Base-by-base conservation (phyloP, 2,888 invertebrate genomes). In the Oscheius myriophilus region DNA sequence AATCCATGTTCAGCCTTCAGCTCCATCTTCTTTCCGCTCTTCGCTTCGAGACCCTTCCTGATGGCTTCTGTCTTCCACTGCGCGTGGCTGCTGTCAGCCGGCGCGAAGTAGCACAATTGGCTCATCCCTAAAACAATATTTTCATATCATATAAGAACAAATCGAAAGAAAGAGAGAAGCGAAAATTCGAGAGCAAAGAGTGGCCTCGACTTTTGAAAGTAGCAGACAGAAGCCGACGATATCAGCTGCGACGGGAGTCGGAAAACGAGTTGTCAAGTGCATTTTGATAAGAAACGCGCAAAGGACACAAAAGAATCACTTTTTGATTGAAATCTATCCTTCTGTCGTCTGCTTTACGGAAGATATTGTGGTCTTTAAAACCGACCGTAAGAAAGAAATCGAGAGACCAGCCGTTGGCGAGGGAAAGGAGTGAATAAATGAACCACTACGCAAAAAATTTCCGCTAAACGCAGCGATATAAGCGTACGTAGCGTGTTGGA, bases 1-100 rank as follows among this genome's bases (percentile, higher is more conserved):
- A 61, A 74, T 23, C 71, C 69, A 51, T 68, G 67, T 49, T 74
- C 74, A 0, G 68, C 55, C 7, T 58, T 63, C 52, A 71, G 18
- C 16, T 67, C 45, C 12, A 69, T n/a, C 45, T 51, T 46, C 23
- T 41, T 12, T 12, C 53, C 53, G 25, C 26, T 45, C 42, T 57
- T 67, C 53, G 57, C 64, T 46, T 21, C 39, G 23, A 73, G 69
- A 55, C 68, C 67, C 11, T 26, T 12, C 33, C 55, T 42, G 49
- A 71, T 57, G n/a, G 66, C 46, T 1, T n/a, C 45, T 1, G 55
- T 46, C 67, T 68, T 71, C 49, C 67, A 55, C 18, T 55, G 51
- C n/a, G 39, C 42, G 45, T 65, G 65, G 21, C 54, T 55, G 33
- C 45, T 65, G 45, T 65, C 55, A 7, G 51, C 45, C 7, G 65